A percentile compares a stretch with the other conserved stretches of the same genome.
phyloP scores from a whole-genome alignment of 2,797 vertebrate genomes.

The Furcifer pardalis region DNA sequence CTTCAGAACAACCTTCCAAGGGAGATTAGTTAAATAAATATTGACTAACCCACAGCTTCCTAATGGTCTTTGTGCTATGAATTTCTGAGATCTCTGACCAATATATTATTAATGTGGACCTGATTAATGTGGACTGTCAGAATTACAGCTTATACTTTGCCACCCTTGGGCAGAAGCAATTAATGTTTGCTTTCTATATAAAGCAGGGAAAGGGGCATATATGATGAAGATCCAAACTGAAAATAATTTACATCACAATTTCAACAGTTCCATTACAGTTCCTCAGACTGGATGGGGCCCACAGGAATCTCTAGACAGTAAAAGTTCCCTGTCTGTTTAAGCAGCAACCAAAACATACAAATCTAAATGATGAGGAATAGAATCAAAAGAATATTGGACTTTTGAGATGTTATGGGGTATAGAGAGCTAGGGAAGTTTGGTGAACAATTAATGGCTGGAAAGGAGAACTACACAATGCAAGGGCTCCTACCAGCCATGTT shows the following conservation, averaged over 20 bases:
- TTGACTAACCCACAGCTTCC: not conserved
- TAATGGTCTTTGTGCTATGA: not conserved
- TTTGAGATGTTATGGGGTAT: too few relatives aligned
- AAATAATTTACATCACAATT: conserved; percentile 21
- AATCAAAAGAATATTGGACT: too few relatives aligned
- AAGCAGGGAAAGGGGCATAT: conserved; percentile 3
- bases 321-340: not conserved
- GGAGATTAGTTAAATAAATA: not conserved
- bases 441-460: too few relatives aligned
- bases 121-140: conserved; percentile 4
- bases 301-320: not conserved
- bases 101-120: not conserved
- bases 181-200: not conserved
- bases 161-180: not conserved
- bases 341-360: too few relatives aligned
- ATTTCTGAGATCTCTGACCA: not conserved
- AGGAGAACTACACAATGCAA: too few relatives aligned
- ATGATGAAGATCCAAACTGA: not conserved
- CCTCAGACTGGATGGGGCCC: not conserved
- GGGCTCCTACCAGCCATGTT: too few relatives aligned
- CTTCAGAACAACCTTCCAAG: not conserved
- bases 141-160: not conserved
- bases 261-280: not conserved
- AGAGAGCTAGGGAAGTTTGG: too few relatives aligned
- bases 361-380: too few relatives aligned